These are phyloP conservation scores for Epicauta chinensis DNA, from an alignment of 1,140 invertebrate species.

Conservation along the genomic window DNA sequence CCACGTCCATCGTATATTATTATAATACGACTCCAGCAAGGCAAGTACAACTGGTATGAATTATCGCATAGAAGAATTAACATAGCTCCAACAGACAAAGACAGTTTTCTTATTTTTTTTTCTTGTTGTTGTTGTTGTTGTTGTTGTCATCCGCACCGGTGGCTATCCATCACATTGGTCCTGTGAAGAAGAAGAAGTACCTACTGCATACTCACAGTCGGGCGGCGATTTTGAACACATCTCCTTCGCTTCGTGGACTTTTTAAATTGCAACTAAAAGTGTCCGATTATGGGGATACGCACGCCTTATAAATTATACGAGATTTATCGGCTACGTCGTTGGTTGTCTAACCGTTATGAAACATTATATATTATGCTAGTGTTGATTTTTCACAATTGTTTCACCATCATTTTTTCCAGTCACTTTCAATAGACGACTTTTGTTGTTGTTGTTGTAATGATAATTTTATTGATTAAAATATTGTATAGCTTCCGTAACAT, in stretches of 20 bases:
- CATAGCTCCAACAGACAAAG: slow-evolving; percentile 30
- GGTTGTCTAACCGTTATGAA: slow-evolving; percentile 17
- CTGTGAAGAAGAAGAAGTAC: slow-evolving; percentile 7
- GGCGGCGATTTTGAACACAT: neutral
- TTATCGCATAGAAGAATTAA: slow-evolving; percentile 31
- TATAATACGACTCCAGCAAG: slow-evolving; percentile 27
- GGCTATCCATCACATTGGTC: slow-evolving; percentile 26
- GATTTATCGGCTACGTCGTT: slow-evolving; percentile 18
- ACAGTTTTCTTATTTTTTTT: slow-evolving; percentile 20
- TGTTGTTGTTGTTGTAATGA: too few relatives aligned
- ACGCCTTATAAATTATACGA: slow-evolving; percentile 21
- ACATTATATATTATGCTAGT: slow-evolving; percentile 15
- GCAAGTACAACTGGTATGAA: slow-evolving; percentile 31
- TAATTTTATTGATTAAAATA: too few relatives aligned
- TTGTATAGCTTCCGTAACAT: slow-evolving; percentile 2
- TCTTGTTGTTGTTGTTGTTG: too few relatives aligned
- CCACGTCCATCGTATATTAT: slow-evolving; percentile 26
- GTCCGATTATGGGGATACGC: slow-evolving; percentile 21
- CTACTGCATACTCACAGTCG: too few relatives aligned
- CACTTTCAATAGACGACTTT: slow-evolving; percentile 1
- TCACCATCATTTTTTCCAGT: slow-evolving; percentile 6
- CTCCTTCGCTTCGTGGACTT: neutral
- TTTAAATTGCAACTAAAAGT: slow-evolving; percentile 20
- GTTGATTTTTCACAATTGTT: slow-evolving; percentile 11
- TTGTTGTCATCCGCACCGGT: slow-evolving; percentile 25